Evolutionary conservation across 2,113 vertebrate genomes (phyloP).

Genomic region (Gila orcuttii): DNA sequence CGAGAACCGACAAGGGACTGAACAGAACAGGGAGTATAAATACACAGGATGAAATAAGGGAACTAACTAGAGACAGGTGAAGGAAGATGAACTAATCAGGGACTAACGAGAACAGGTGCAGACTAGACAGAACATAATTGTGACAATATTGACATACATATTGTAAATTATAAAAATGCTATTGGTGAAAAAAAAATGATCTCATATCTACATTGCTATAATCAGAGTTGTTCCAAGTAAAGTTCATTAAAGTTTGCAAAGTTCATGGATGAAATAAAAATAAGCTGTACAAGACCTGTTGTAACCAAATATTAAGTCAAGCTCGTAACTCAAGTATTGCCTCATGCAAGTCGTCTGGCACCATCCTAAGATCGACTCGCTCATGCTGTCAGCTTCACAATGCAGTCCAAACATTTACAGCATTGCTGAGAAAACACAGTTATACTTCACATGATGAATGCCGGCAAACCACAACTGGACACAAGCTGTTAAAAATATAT

Average conservation of each 20-base stretch:
- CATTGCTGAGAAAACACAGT: not conserved
- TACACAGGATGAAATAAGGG: no score
- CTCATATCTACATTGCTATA: not conserved
- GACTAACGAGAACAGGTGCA: no score
- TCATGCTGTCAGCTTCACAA: constrained; percentile 13
- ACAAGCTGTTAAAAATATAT: constrained; percentile 10
- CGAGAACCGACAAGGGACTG: no score
- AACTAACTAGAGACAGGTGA: no score
- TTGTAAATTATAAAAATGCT: not conserved
- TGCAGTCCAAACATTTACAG: not conserved
- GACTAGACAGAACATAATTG: no score
- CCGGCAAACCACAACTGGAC: not conserved
- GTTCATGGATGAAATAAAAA: not conserved
- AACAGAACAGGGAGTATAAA: no score
- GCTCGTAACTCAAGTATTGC: not conserved
- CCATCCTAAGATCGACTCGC: not conserved
- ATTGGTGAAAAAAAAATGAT: no score
- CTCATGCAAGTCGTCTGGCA: not conserved
- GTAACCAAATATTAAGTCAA: not conserved
- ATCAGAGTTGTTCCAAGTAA: not conserved
- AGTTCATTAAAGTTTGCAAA: not conserved
- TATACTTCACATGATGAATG: not conserved
- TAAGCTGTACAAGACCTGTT: not conserved
- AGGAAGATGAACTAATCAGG: no score
- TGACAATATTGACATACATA: not conserved